Base-by-base conservation (phyloP, 2,113 vertebrate species). In the Aptenodytes forsteri region DNA sequence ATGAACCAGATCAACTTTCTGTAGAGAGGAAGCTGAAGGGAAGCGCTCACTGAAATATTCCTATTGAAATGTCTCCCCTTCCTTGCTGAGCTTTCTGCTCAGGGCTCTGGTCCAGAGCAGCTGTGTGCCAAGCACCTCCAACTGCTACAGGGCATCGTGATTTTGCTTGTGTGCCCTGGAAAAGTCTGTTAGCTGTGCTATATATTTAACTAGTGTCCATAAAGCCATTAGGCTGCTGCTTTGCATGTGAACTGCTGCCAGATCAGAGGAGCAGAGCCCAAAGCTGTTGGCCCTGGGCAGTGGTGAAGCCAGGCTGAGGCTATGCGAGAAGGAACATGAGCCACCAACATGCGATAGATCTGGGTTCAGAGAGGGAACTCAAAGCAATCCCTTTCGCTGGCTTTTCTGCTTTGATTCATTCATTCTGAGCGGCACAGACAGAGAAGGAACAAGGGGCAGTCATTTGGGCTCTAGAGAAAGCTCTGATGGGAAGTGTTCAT, bases 301-400 rank as follows among this genome's bases (percentile, higher is more conserved):
- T 30, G 44, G 36, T 16, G 64, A 79, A 86, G 8, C 42, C 73
- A 56, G 42, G 36, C 46, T 72, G 72, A 59, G 25, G 21, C 13
- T 36, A 7, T 8, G 15, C 1, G 2, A 84, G 47, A 14, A 81
- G 29, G 22, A 71, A 27, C 2, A 0, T 7, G 22, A 71, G 21
- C 16, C 55, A 49, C 38, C 47, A 40, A 4, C 0, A 0, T 0
- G 1, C 1, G 3, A 30, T 2, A 70, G 23, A 10, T 50, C 42
- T 73, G 58, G 2, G 9, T 59, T 76, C 72, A 81, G 67, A 86
- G 56, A 38, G 17, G 4, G 14, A 2, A 52, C n/a, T 78, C 26
- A 59, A 54, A 92, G 10, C 13, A 50, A 47, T 50, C 67, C 25
- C 25, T 90, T 80, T n/a, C 54, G 16, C 32, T 80, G 38, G 16